Conservation (phyloP, 1,140 invertebrate genomes). For the Drosophila mayri region DNA sequence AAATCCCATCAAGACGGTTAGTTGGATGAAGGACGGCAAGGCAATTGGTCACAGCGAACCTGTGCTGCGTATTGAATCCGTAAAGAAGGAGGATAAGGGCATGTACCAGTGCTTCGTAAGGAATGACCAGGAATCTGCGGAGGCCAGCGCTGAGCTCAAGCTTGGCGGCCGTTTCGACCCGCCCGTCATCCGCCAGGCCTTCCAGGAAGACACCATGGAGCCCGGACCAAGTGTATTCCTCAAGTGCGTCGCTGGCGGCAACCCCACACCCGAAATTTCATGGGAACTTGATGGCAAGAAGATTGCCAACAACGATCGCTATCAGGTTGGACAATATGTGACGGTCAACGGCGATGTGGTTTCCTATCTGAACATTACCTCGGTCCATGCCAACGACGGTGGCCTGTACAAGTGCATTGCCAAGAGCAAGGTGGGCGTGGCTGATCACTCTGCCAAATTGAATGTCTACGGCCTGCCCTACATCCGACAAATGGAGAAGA, state of each 20-base stretch:
- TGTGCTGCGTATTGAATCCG: slow-evolving; percentile 93
- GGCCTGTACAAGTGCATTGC: slow-evolving; percentile 97
- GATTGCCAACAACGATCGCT: slow-evolving; percentile 91
- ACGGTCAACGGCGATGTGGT: slow-evolving; percentile 96
- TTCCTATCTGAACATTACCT: slow-evolving; percentile 96
- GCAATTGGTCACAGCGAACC: slow-evolving; percentile 91
- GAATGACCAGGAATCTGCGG: slow-evolving; percentile 97
- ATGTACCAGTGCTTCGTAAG: slow-evolving; percentile 99
- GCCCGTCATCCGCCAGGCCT: slow-evolving; percentile 94
- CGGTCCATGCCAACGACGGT: slow-evolving; percentile 96
- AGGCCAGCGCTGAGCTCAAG: slow-evolving; percentile 96
- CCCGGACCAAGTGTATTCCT: slow-evolving; percentile 94
- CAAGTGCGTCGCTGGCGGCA: slow-evolving; percentile 90
- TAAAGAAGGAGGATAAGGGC: slow-evolving; percentile 97
- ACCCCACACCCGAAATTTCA: slow-evolving; percentile 96
- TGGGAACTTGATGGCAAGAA: slow-evolving; percentile 97
- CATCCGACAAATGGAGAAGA: slow-evolving; percentile 96
- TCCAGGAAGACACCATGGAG: slow-evolving; percentile 94
- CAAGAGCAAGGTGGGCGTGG: slow-evolving; percentile 95
- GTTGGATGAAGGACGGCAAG: slow-evolving; percentile 97
- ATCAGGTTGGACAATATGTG: slow-evolving; percentile 93
- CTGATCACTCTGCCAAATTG: slow-evolving; percentile 93
- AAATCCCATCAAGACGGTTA: slow-evolving; percentile 94
- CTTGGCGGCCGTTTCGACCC: slow-evolving; percentile 96
- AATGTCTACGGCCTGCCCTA: slow-evolving; percentile 97